These are phyloP conservation scores for Saccostrea cuccullata DNA, from an alignment of 1,140 invertebrate genomes.

Conservation along the genomic window DNA sequence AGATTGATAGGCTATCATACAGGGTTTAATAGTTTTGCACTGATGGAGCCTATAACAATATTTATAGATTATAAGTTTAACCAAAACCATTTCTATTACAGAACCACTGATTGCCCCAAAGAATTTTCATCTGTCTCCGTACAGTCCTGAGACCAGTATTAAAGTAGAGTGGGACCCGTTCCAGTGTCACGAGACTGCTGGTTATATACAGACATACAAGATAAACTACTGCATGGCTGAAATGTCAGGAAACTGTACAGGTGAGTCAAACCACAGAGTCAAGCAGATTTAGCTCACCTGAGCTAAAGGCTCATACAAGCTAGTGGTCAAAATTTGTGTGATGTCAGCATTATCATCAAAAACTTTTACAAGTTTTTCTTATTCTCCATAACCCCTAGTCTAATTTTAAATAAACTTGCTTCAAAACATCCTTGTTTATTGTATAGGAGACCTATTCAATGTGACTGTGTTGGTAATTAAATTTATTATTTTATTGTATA, in stretches of 20 bases:
- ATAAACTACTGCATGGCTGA: constrained; percentile 42
- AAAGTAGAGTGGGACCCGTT: constrained; percentile 49
- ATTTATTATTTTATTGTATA: neutral
- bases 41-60: no score
- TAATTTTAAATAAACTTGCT: no score
- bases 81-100: neutral
- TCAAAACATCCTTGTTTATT: no score
- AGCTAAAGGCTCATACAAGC: neutral
- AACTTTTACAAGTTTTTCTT: no score
- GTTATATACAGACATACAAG: constrained; percentile 45
- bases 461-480: constrained; percentile 28
- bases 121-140: constrained; percentile 40
- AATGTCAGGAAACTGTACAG: constrained; percentile 46
- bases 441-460: neutral
- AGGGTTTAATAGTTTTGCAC: no score
- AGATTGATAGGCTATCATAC: no score
- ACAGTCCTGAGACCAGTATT: constrained; percentile 27
- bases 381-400: no score
- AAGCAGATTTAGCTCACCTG: neutral
- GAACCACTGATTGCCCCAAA: constrained; percentile 39
- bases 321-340: no score
- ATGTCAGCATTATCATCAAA: no score
- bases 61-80: neutral
- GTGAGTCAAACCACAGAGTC: neutral
- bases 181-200: constrained; percentile 43